A percentile compares a stretch with the other conserved stretches of the same genome.
Evolutionary conservation across 1,140 invertebrate genomes (phyloP).

Genomic region (Bradysia coprophila): DNA sequence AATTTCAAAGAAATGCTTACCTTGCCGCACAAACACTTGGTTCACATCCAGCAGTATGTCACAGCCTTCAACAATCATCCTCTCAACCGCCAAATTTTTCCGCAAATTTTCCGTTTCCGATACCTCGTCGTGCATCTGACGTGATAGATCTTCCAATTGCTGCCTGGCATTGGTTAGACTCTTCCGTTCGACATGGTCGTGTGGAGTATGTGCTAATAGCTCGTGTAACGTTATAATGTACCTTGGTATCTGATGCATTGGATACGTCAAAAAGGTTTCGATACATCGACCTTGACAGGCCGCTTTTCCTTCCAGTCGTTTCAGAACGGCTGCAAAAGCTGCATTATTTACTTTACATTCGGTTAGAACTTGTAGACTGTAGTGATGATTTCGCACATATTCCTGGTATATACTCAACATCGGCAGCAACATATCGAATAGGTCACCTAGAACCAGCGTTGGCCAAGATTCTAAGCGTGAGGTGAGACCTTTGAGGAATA

Average conservation of each 20-base stretch:
- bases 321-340: slow-evolving; percentile 63
- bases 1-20: slow-evolving; percentile 22
- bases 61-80: slow-evolving; percentile 91
- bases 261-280: slow-evolving; percentile 83
- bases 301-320: slow-evolving; percentile 69
- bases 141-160: slow-evolving; percentile 74
- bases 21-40: slow-evolving; percentile 78
- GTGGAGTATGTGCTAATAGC: slow-evolving; percentile 77
- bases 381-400: slow-evolving; percentile 87
- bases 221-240: slow-evolving; percentile 88
- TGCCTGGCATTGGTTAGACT: slow-evolving; percentile 75
- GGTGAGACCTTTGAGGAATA: slow-evolving; percentile 84
- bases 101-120: slow-evolving; percentile 88
- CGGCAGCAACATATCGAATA: slow-evolving; percentile 85
- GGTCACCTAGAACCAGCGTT: slow-evolving; percentile 71
- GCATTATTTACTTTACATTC: slow-evolving; percentile 77
- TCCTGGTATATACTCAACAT: slow-evolving; percentile 92
- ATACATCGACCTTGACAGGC: slow-evolving; percentile 67
- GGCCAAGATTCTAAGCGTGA: slow-evolving; percentile 88
- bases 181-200: slow-evolving; percentile 86
- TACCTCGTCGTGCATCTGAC: slow-evolving; percentile 66
- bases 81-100: slow-evolving; percentile 82
- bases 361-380: slow-evolving; percentile 82
- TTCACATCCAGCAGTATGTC: slow-evolving; percentile 88
- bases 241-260: slow-evolving; percentile 89